Evolutionary conservation across 2,113 vertebrate genomes (phyloP).

Genomic region (Ginglymostoma cirratum): DNA sequence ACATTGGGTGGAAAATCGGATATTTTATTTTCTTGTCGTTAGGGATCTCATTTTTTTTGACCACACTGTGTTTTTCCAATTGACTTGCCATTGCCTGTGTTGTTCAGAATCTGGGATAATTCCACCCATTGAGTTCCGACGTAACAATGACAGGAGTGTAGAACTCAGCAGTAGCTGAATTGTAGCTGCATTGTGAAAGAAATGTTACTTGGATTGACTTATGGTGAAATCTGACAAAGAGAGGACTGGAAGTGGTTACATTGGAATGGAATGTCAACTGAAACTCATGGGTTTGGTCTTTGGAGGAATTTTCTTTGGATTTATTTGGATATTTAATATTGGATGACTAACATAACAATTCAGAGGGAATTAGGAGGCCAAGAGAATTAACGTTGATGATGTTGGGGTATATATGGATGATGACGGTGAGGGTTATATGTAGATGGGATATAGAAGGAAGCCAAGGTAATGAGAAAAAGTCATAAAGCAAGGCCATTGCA

Average conservation of each 20-base stretch:
- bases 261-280: not conserved
- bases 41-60: no score
- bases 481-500: not conserved
- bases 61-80: no score
- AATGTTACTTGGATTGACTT: no score
- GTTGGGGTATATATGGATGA: not conserved
- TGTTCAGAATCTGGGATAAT: no score
- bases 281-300: not conserved
- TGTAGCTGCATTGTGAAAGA: not conserved
- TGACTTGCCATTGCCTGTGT: no score
- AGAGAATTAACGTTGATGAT: not conserved
- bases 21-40: no score
- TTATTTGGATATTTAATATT: not conserved
- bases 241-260: not conserved
- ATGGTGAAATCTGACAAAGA: not conserved
- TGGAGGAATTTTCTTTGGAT: not conserved
- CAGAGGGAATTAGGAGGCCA: not conserved
- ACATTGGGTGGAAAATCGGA: no score
- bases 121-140: not conserved
- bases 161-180: not conserved
- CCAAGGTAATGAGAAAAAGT: not conserved
- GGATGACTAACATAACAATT: not conserved
- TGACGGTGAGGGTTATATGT: not conserved
- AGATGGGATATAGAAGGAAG: not conserved
- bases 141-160: not conserved